Evolutionary conservation across 2,113 vertebrate genomes (phyloP).

Genomic region (Datnioides undecimradiatus): DNA sequence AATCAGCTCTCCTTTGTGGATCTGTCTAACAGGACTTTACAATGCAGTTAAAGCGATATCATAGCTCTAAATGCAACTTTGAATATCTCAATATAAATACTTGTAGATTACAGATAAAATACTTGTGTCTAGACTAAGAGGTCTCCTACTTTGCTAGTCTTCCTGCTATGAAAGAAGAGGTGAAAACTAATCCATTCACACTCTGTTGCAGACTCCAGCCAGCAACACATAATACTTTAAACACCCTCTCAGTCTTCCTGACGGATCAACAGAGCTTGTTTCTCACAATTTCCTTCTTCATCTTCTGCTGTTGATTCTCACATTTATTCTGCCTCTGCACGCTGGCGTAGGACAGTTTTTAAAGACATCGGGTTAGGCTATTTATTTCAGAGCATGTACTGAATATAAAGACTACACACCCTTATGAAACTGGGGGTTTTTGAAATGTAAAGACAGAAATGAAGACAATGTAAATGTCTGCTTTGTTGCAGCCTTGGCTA

Average conservation of each 20-base stretch:
- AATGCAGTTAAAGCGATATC: background rate
- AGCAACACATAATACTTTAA: background rate
- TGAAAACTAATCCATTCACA: background rate
- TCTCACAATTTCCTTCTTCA: too few relatives aligned
- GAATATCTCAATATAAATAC: background rate
- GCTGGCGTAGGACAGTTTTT: background rate
- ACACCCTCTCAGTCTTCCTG: background rate
- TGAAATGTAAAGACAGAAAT: too few relatives aligned
- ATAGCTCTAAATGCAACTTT: background rate
- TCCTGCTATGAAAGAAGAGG: background rate
- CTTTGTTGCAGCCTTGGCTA: too few relatives aligned
- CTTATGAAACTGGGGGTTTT: too few relatives aligned
- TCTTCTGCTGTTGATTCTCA: background rate
- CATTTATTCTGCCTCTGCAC: background rate
- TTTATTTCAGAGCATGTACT: too few relatives aligned
- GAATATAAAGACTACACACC: too few relatives aligned
- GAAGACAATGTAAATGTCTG: too few relatives aligned
- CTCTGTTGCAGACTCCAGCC: background rate
- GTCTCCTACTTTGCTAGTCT: background rate
- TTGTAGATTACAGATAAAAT: background rate
- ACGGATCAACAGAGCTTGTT: background rate
- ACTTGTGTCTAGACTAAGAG: background rate
- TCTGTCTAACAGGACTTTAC: background rate
- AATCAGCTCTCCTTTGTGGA: background rate
- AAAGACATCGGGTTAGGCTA: background rate